Base-by-base conservation (phyloP, 2,888 invertebrate genomes). In the Drosophila imparisetae region DNA sequence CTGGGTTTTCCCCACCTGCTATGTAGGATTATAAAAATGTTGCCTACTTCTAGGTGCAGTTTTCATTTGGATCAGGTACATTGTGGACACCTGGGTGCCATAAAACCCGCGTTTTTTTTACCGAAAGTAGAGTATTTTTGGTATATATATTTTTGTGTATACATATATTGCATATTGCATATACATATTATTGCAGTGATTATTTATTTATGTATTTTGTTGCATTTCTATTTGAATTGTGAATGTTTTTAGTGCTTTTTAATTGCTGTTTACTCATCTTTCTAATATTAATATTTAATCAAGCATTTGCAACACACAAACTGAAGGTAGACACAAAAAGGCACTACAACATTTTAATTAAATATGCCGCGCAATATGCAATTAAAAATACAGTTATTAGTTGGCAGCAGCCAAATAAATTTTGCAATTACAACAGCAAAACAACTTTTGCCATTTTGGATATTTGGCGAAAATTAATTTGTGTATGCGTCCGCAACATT, bases 321-420 rank as follows among this genome's bases (percentile, higher is more conserved):
- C 27, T 32, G 24, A 54, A 54, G 10, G 8, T 38, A 32, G 10
- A 59, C 54, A 45, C 48, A 65, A 68, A 68, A 55, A 36, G 21
- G 74, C 61, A 77, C 40, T 66, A 42, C n/a, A 50, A 50, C 55
- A 53, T 73, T 79, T 42, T 70, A 81, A 79, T 81, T 79, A 78
- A 81, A 78, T 81, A 49, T 48, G 57, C 52, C 32, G 57, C 32
- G 64, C 55, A 87, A 85, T 75, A 85, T 78, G 73, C 88, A 85
- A 87, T 86, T 85, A 75, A 77, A 87, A 82, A 55, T 50, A 55
- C 42, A 72, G 83, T 85, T 89, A 87, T 89, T 79, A 85, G 70
- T 58, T 64, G 61, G 61, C 55, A 32, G 67, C 72, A 83, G 72
- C 89, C 90, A 88, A 90, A 90, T 88, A 85, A 77, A 90, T 90